Conservation (phyloP, 2,113 vertebrate genomes). For the Cathartes aura region DNA sequence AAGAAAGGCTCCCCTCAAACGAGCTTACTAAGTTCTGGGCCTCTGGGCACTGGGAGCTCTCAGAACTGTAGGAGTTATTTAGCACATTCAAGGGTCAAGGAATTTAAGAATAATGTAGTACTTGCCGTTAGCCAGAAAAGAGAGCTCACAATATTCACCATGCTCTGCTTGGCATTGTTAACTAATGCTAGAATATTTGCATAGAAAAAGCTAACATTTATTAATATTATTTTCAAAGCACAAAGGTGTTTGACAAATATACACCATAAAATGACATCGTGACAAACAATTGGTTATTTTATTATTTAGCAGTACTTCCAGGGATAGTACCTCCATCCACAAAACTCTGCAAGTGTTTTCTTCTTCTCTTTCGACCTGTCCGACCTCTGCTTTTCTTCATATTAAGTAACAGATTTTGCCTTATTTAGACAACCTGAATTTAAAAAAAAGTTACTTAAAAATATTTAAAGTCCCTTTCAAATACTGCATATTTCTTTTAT, state of each 20-base stretch:
- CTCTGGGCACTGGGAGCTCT: not conserved
- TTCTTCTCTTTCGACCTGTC: constrained; percentile 69
- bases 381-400: constrained; percentile 77
- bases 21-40: not conserved
- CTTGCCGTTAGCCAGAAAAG: not conserved
- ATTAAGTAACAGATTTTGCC: not conserved
- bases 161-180: not conserved
- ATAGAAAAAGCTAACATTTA: not conserved
- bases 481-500: not conserved
- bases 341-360: constrained; percentile 17
- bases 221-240: not conserved
- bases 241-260: not conserved
- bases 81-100: not conserved
- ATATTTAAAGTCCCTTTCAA: not conserved
- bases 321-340: constrained; percentile 60
- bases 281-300: not conserved
- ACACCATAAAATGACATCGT: not conserved
- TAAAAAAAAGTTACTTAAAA: not conserved
- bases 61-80: not conserved
- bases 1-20: not conserved
- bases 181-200: not conserved
- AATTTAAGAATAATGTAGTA: not conserved
- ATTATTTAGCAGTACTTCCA: not conserved
- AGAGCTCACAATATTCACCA: not conserved
- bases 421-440: not conserved